Evolutionary conservation across 2,113 vertebrate genomes (phyloP).

Genomic region (Gasterosteus aculeatus): DNA sequence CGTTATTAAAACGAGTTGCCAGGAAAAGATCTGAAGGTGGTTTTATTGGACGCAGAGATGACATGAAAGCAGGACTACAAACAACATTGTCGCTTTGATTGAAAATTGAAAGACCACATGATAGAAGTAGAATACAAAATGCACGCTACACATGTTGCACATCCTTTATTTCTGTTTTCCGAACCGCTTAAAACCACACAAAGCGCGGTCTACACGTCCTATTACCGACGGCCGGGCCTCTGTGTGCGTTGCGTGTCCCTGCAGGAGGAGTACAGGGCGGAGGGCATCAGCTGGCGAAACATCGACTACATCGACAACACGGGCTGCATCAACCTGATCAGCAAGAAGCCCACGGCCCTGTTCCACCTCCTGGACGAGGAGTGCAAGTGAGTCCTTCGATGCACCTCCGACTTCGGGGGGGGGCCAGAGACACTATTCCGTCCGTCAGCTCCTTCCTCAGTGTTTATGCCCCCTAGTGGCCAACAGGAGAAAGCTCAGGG

Average conservation of each 20-base stretch:
- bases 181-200: not conserved
- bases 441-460: not conserved
- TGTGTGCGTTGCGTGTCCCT: conserved; percentile 33
- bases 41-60: conserved; percentile 11
- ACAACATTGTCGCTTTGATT: conserved; percentile 56
- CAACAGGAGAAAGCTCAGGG: not conserved
- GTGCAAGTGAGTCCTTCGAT: conserved; percentile 90
- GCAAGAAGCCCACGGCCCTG: conserved; percentile 96
- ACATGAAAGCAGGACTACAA: conserved; percentile 50
- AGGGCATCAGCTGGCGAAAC: conserved; percentile 97
- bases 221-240: not conserved
- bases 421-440: not conserved
- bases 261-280: conserved; percentile 94
- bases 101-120: not conserved
- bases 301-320: conserved; percentile 98
- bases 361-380: conserved; percentile 98
- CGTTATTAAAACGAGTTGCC: conserved; percentile 66
- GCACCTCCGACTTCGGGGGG: not conserved
- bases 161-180: not conserved
- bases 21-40: conserved; percentile 9
- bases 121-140: too few relatives aligned
- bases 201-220: not conserved
- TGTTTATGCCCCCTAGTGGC: not conserved
- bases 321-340: conserved; percentile 96
- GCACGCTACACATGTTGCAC: not conserved